These are phyloP conservation scores for Sebastes variabilis DNA, from an alignment of 2,797 vertebrate species.

Conservation along the genomic window DNA sequence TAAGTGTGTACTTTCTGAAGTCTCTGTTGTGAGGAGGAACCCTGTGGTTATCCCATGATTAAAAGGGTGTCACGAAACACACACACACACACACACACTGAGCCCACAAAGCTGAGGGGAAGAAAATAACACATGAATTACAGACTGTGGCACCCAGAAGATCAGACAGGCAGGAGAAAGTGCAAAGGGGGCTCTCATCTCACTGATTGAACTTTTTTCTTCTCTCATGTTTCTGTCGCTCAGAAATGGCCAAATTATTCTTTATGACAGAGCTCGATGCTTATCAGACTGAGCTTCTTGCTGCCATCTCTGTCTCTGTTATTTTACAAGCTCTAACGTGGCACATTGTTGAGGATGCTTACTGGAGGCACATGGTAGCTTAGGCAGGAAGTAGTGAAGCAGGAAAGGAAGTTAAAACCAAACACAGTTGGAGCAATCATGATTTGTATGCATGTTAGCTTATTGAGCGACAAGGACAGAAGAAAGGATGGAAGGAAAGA, in stretches of 20 bases:
- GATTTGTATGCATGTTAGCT: background rate
- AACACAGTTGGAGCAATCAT: background rate
- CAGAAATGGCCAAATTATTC: constrained; percentile 17
- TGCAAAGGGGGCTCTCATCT: constrained; percentile 47
- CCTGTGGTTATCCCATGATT: constrained; percentile 61
- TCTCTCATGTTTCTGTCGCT: constrained; percentile 22
- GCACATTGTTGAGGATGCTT: background rate
- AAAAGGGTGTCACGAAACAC: constrained; percentile 56
- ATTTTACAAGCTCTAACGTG: constrained; percentile 27
- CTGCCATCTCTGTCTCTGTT: background rate
- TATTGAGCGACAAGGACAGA: background rate
- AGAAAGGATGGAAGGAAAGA: background rate
- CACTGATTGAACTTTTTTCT: constrained; percentile 34
- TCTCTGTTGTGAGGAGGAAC: constrained; percentile 39
- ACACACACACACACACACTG: constrained; percentile 19
- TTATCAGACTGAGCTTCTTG: constrained; percentile 10
- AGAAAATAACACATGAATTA: constrained; percentile 56
- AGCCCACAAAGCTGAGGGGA: constrained; percentile 23
- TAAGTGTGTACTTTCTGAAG: constrained; percentile 41
- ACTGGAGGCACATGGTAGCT: background rate
- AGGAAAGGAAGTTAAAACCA: background rate
- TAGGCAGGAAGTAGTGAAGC: background rate
- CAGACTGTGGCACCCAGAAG: constrained; percentile 28
- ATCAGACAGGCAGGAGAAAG: constrained; percentile 58
- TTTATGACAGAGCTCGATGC: constrained; percentile 9